A percentile compares a stretch with the other conserved stretches of the same genome.
phyloP scores from a whole-genome alignment of 2,888 invertebrate genomes.

The Scaptodrosophila latifasciaeformis region DNA sequence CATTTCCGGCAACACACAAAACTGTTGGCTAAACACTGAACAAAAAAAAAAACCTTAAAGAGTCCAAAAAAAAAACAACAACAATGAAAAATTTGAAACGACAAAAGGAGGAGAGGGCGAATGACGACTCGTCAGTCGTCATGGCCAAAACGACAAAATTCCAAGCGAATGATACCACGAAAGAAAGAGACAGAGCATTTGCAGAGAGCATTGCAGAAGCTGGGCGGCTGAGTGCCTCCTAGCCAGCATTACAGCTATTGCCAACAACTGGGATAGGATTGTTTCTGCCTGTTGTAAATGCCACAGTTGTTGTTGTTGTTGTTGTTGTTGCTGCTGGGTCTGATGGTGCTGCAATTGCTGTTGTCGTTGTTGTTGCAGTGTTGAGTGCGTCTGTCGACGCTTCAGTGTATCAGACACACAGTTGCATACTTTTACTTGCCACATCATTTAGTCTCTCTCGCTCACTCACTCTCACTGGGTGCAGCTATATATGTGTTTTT shows the following conservation, averaged over 20 bases:
- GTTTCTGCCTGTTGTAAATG: constrained; percentile 20
- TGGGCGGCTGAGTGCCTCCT: constrained; percentile 56
- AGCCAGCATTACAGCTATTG: constrained; percentile 58
- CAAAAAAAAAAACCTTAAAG: constrained; percentile 8
- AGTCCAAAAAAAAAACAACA: constrained; percentile 13
- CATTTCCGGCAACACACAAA: constrained; percentile 50
- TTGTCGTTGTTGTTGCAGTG: constrained; percentile 13
- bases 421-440: constrained; percentile 49
- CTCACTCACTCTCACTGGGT: too few species aligned
- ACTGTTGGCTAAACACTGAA: constrained; percentile 52
- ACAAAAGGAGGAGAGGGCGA: constrained; percentile 17
- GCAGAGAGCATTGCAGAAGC: not conserved
- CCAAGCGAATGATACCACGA: too few species aligned
- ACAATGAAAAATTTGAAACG: constrained; percentile 52
- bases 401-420: constrained; percentile 62
- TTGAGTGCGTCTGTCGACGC: constrained; percentile 64
- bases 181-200: too few species aligned
- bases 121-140: too few species aligned
- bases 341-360: constrained; percentile 1
- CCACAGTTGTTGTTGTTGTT: constrained; percentile 5
- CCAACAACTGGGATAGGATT: constrained; percentile 50
- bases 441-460: constrained; percentile 35
- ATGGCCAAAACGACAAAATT: too few species aligned
- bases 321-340: constrained; percentile 19
- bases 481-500: constrained; percentile 5